These are phyloP conservation scores for Alentia gelatinosa DNA, from an alignment of 2,888 invertebrate genomes.

Conservation along the genomic window DNA sequence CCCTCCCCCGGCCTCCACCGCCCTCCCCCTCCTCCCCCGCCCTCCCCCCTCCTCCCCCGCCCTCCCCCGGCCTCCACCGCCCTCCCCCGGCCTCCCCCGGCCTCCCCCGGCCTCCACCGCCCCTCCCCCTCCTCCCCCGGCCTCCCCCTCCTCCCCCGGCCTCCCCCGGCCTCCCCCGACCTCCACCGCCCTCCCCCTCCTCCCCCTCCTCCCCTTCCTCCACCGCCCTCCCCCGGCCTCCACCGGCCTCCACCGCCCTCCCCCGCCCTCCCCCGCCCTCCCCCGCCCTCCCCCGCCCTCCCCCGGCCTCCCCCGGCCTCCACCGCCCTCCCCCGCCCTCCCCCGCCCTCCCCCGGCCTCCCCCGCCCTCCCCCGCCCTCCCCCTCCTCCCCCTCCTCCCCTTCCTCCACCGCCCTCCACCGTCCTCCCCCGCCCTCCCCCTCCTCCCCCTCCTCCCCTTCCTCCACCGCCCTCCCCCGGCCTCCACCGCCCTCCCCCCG, in stretches of 20 bases:
- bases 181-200: not conserved
- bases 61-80: not conserved
- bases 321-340: too few species aligned
- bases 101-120: too few species aligned
- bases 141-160: too few species aligned
- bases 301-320: too few species aligned
- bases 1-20: not conserved
- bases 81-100: not conserved
- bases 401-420: not conserved
- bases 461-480: too few species aligned
- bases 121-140: too few species aligned
- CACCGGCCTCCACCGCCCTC: too few species aligned
- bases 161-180: too few species aligned
- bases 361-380: too few species aligned
- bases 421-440: not conserved
- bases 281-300: not conserved
- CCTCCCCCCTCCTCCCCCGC: not conserved
- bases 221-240: too few species aligned
- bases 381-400: not conserved
- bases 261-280: not conserved
- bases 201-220: not conserved
- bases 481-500: too few species aligned
- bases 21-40: not conserved
- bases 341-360: too few species aligned
- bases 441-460: not conserved